phyloP scores from a whole-genome alignment of 2,888 invertebrate genomes.

The Agelastica alni region DNA sequence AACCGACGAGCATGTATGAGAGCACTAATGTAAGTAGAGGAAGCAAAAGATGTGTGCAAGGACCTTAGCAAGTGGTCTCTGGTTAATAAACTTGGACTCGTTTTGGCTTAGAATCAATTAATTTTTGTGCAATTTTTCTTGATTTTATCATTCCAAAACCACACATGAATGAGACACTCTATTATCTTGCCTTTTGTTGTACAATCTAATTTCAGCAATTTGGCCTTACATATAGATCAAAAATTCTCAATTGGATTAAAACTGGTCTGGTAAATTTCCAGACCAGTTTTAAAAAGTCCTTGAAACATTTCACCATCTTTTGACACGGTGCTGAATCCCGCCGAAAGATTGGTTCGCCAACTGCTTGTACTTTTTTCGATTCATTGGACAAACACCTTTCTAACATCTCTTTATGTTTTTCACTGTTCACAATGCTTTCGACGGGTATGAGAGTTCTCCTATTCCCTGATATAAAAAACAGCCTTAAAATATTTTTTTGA shows the following conservation, averaged over 20 bases:
- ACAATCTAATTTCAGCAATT: background rate
- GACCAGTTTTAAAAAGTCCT: background rate
- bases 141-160: background rate
- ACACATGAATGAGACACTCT: background rate
- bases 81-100: too few relatives aligned
- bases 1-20: too few relatives aligned
- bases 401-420: too few relatives aligned
- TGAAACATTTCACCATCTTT: background rate
- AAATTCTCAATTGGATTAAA: too few relatives aligned
- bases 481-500: background rate
- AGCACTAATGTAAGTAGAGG: too few relatives aligned
- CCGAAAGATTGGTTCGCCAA: background rate
- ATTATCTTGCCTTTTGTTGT: background rate
- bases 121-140: background rate
- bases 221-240: too few relatives aligned
- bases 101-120: too few relatives aligned
- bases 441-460: too few relatives aligned
- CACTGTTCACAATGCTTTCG: too few relatives aligned
- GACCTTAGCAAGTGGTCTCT: too few relatives aligned
- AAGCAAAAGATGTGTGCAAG: too few relatives aligned
- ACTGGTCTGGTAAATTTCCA: background rate
- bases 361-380: background rate
- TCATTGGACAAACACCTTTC: background rate
- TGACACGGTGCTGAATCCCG: background rate
- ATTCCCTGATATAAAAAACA: background rate